Evolutionary conservation across 2,888 invertebrate genomes (phyloP), one percentile per base, ranked within the genome.

Genomic region (Morpho deidamia): DNA sequence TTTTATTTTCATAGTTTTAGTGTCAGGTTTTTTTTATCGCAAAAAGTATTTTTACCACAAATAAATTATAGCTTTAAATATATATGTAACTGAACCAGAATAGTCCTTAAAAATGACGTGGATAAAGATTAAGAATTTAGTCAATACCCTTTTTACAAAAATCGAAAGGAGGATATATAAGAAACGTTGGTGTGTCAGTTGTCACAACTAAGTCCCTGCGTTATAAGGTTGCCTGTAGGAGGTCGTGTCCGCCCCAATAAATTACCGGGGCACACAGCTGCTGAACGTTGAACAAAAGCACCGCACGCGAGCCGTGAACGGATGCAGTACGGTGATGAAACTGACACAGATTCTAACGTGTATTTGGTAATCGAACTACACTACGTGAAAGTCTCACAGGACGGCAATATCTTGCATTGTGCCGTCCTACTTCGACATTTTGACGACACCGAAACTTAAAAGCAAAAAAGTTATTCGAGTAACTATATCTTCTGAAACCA

Each of bases 321-420:
- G 59, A 59, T 59, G 57, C 84, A 80, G 78, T 73, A 75, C 74
- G 72, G 80, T 88, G 88, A 88, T 86, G 88, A 88, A 87, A 87
- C 83, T 86, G 88, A 87, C 88, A 88, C 86, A 89, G 85, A 85
- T 88, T 87, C 88, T 87, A 87, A 85, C 83, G 81, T 79, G 81
- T 80, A 85, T 89, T 89, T 88, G 86, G 88, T 87, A 88, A 89
- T 88, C 86, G 81, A 83, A 85, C 79, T 79, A 78, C 81, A 79
- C 78, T 76, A 78, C 85, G 87, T 86, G 87, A 89, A 89, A 88
- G 88, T 87, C 85, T 81, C 81, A 72, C 82, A 84, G 83, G 86
- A 83, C 83, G 77, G 82, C 72, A 73, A 61, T 61, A 79, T 79
- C 81, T 86, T 81, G 78, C 74, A 82, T 83, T 83, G 82, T 84